These are phyloP conservation scores for Drosophila yakuba DNA, from an alignment of 1,140 invertebrate species.

Conservation along the genomic window DNA sequence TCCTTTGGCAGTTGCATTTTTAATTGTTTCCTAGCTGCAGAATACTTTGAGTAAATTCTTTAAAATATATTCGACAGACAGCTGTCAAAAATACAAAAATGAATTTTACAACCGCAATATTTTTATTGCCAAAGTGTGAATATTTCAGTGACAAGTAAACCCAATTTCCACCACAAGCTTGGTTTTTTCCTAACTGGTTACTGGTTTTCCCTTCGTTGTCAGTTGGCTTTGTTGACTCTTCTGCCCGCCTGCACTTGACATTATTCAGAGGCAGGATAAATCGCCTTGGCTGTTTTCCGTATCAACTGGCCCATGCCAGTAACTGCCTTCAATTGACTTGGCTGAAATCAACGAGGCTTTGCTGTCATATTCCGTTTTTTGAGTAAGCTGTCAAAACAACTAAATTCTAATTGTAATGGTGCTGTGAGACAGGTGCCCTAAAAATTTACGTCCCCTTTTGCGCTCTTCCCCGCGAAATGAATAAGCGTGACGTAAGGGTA, in stretches of 20 bases:
- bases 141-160: slow-evolving; percentile 18
- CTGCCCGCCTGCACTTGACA: slow-evolving; percentile 41
- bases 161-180: slow-evolving; percentile 20
- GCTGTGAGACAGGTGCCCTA: slow-evolving; percentile 21
- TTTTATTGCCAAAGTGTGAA: slow-evolving; percentile 26
- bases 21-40: not conserved
- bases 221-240: slow-evolving; percentile 22
- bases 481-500: not conserved
- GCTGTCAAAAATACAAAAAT: not conserved
- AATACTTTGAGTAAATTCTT: not conserved
- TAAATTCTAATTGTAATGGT: slow-evolving; percentile 42
- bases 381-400: not conserved
- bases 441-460: not conserved
- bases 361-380: slow-evolving; percentile 14
- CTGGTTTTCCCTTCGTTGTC: slow-evolving; percentile 6
- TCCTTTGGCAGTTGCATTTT: slow-evolving; percentile 14
- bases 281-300: slow-evolving; percentile 1
- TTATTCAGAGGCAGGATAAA: slow-evolving; percentile 21
- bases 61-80: slow-evolving; percentile 2
- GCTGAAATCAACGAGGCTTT: slow-evolving; percentile 20
- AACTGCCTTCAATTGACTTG: slow-evolving; percentile 35
- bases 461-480: not conserved
- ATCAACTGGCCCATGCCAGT: slow-evolving; percentile 22
- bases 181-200: not conserved
- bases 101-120: slow-evolving; percentile 17